Conservation (phyloP, 2,113 vertebrate genomes). For the Struthio camelus region DNA sequence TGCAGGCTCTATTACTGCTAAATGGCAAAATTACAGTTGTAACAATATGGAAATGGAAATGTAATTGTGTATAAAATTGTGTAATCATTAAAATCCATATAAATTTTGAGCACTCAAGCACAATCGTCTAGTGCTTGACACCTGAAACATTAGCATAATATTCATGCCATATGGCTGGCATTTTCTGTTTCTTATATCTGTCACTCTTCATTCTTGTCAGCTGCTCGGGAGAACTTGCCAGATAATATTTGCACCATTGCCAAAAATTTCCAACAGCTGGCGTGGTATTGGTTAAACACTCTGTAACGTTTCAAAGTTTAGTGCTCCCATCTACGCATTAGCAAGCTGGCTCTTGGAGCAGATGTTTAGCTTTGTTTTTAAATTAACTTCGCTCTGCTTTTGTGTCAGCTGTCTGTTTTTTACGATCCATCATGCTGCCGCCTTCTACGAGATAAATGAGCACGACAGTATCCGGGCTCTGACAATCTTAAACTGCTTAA, state of each 20-base stretch:
- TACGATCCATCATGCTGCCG: background rate
- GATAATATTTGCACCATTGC: slow-evolving; percentile 46
- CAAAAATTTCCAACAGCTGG: slow-evolving; percentile 68
- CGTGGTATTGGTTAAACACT: slow-evolving; percentile 45
- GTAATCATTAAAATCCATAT: slow-evolving; percentile 57
- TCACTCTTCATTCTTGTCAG: slow-evolving; percentile 68
- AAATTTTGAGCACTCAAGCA: slow-evolving; percentile 44
- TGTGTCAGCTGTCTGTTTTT: background rate
- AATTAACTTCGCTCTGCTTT: slow-evolving; percentile 53
- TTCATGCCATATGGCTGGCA: slow-evolving; percentile 66
- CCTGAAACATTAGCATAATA: slow-evolving; percentile 63
- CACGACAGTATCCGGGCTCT: background rate
- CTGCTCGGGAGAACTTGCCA: slow-evolving; percentile 54
- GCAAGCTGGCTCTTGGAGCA: slow-evolving; percentile 35
- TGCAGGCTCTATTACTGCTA: background rate
- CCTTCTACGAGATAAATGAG: slow-evolving; percentile 14
- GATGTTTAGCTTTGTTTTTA: slow-evolving; percentile 62
- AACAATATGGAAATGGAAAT: slow-evolving; percentile 55
- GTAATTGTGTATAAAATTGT: slow-evolving; percentile 51
- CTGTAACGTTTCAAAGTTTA: slow-evolving; percentile 40
- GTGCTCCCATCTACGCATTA: background rate
- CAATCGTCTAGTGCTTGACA: slow-evolving; percentile 34
- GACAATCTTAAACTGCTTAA: background rate
- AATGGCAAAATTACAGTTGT: slow-evolving; percentile 34
- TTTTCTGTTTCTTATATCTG: slow-evolving; percentile 65